phyloP scores from a whole-genome alignment of 2,888 invertebrate species.

The Sarcophaga carnaria region DNA sequence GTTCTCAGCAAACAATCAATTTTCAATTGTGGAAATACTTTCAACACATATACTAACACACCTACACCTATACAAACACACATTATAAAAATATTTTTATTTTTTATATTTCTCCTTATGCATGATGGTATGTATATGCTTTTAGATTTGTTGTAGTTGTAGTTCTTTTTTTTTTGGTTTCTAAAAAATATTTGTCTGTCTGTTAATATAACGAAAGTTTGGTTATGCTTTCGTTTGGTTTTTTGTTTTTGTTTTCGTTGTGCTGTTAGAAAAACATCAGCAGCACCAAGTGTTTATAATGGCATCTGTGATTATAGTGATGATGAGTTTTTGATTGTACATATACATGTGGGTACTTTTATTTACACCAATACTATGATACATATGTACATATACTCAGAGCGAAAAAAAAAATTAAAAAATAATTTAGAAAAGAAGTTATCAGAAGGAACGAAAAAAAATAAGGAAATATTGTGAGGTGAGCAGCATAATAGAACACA shows the following conservation, averaged over 20 bases:
- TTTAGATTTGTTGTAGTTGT: background rate
- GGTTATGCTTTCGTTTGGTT: background rate
- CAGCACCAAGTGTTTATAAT: conserved; percentile 67
- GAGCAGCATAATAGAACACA: too few species aligned
- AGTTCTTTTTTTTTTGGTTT: background rate
- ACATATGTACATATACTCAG: too few species aligned
- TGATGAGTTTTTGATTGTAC: conserved; percentile 68
- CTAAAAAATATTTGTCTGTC: conserved; percentile 18
- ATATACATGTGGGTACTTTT: conserved; percentile 12
- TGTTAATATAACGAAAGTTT: conserved; percentile 33
- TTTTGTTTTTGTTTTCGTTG: background rate
- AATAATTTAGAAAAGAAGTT: too few species aligned
- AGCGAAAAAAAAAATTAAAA: too few species aligned
- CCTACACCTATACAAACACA: background rate
- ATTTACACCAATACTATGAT: conserved; percentile 20
- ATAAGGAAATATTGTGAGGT: too few species aligned
- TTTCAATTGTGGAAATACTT: conserved; percentile 48
- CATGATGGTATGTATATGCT: too few species aligned
- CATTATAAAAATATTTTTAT: background rate
- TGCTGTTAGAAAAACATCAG: background rate
- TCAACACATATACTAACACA: conserved; percentile 9
- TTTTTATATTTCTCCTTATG: background rate
- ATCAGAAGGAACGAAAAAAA: too few species aligned
- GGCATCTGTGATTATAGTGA: conserved; percentile 66
- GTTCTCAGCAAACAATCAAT: conserved; percentile 64